A percentile compares a stretch with the other conserved stretches of the same genome.
Conservation (phyloP, 2,113 vertebrate genomes). For the Cricetomys ansorgei region DNA sequence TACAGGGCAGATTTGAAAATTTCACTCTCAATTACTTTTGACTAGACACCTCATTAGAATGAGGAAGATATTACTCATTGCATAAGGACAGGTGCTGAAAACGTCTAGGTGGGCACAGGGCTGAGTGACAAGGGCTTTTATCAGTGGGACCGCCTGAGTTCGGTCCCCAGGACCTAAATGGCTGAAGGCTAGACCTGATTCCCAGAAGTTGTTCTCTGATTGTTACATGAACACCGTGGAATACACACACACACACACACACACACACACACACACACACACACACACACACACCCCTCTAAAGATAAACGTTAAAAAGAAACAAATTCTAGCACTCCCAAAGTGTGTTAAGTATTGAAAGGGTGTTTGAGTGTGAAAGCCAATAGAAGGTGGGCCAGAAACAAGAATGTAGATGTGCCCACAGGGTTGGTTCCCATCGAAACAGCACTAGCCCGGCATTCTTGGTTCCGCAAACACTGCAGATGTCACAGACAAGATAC, state of each 20-base stretch:
- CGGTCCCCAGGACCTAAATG: not conserved
- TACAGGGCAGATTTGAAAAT: constrained; percentile 60
- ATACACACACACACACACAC: not conserved
- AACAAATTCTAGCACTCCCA: not conserved
- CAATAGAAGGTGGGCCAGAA: not conserved
- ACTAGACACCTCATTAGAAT: constrained; percentile 65
- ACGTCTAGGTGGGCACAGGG: not conserved
- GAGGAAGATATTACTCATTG: not conserved
- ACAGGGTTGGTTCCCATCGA: fast-evolving
- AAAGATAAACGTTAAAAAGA: not conserved
- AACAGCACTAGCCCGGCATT: too few relatives aligned
- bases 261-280: not conserved
- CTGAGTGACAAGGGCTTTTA: too few relatives aligned
- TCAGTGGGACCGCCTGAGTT: too few relatives aligned
- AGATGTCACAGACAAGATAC: not conserved
- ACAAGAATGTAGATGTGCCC: not conserved
- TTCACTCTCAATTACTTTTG: constrained; percentile 56
- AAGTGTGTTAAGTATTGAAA: not conserved
- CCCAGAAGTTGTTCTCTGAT: not conserved
- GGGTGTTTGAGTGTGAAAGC: not conserved
- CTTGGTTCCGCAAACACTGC: not conserved
- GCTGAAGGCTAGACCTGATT: not conserved
- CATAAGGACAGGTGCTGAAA: not conserved
- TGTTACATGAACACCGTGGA: not conserved
- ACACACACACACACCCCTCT: not conserved